Evolutionary conservation across 2,888 invertebrate genomes (phyloP).

Genomic region (Spodoptera picta): DNA sequence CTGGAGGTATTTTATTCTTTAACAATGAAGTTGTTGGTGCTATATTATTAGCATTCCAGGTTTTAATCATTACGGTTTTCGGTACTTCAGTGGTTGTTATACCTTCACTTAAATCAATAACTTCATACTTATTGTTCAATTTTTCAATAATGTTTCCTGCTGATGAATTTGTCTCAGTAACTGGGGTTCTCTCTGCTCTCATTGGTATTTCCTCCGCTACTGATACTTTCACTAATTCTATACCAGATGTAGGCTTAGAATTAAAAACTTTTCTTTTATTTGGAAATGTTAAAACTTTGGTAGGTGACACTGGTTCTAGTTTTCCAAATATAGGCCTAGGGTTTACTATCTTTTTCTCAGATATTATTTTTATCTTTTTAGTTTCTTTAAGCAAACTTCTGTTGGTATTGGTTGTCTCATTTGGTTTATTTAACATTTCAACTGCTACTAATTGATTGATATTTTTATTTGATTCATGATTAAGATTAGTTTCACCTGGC

Average conservation of each 20-base stretch:
- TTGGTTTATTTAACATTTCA: conserved; percentile 9
- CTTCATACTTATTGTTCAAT: neutral
- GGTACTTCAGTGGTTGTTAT: too few relatives aligned
- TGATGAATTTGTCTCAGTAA: neutral
- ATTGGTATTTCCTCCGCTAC: conserved; percentile 1
- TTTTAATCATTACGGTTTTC: too few relatives aligned
- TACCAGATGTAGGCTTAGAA: conserved; percentile 3
- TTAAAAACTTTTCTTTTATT: conserved; percentile 48
- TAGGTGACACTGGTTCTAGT: conserved; percentile 71
- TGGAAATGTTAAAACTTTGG: conserved; percentile 63
- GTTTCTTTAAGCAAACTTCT: conserved; percentile 50
- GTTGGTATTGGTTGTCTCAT: conserved; percentile 3
- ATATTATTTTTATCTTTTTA: conserved; percentile 74
- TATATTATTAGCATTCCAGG: neutral
- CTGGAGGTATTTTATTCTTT: conserved; percentile 65
- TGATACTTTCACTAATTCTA: conserved; percentile 3
- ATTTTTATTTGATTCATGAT: neutral
- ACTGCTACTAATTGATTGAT: neutral
- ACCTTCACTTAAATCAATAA: neutral
- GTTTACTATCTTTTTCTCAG: conserved; percentile 72
- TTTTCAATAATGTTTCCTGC: conserved; percentile 11
- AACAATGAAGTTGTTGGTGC: conserved; percentile 29
- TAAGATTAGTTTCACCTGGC: neutral
- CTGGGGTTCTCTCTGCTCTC: conserved; percentile 5
- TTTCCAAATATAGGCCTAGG: conserved; percentile 65